Evolutionary conservation across 2,888 invertebrate genomes (phyloP).

Genomic region (Argynnis bischoffii): DNA sequence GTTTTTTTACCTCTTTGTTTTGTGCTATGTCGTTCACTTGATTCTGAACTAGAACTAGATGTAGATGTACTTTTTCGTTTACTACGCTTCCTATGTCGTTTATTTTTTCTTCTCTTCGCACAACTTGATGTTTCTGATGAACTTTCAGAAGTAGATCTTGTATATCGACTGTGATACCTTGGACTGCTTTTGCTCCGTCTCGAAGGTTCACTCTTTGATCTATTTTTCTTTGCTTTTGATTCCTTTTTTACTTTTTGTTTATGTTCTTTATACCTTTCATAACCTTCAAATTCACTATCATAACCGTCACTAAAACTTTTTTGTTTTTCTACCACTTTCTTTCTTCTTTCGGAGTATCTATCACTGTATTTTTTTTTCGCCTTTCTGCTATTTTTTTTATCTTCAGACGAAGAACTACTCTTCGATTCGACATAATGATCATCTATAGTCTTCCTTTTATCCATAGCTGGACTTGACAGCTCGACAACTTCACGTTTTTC

Average conservation of each 20-base stretch:
- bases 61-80: slow-evolving; percentile 70
- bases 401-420: slow-evolving; percentile 73
- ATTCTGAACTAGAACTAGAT: slow-evolving; percentile 73
- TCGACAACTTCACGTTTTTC: slow-evolving; percentile 79
- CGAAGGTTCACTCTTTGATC: slow-evolving; percentile 78
- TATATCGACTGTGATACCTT: slow-evolving; percentile 53
- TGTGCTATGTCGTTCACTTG: slow-evolving; percentile 66
- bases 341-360: slow-evolving; percentile 63
- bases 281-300: slow-evolving; percentile 67
- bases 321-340: slow-evolving; percentile 62
- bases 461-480: slow-evolving; percentile 68
- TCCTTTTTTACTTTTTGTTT: slow-evolving; percentile 55
- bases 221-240: slow-evolving; percentile 58
- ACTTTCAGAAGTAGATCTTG: slow-evolving; percentile 63
- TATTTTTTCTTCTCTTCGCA: slow-evolving; percentile 68
- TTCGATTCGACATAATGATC: slow-evolving; percentile 64
- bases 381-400: slow-evolving; percentile 58
- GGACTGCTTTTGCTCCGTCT: slow-evolving; percentile 59
- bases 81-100: slow-evolving; percentile 66
- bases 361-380: slow-evolving; percentile 56
- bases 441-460: slow-evolving; percentile 56
- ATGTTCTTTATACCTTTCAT: slow-evolving; percentile 50
- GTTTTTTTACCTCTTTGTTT: slow-evolving; percentile 76
- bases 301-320: slow-evolving; percentile 80
- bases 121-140: slow-evolving; percentile 61